Evolutionary conservation across 2,797 vertebrate genomes (phyloP).

Genomic region (Sebastes nivosus): DNA sequence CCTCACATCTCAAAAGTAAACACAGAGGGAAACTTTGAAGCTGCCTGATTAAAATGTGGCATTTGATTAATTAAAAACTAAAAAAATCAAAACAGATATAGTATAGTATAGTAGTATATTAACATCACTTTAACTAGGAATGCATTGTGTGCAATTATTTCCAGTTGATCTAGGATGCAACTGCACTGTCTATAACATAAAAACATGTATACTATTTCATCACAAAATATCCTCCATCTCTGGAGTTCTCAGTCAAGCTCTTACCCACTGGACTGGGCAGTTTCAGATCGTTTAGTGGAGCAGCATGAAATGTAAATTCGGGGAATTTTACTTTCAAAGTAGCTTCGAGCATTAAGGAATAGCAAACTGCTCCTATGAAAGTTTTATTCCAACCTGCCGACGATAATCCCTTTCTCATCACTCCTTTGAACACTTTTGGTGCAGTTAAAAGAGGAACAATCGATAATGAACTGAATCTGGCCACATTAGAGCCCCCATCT

Average conservation of each 20-base stretch:
- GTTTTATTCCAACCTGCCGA: conserved; percentile 68
- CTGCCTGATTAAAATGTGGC: not conserved
- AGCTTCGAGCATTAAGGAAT: conserved; percentile 64
- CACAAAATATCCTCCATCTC: not conserved
- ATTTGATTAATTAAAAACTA: not conserved
- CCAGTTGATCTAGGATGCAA: not conserved
- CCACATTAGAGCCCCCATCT: conserved; percentile 72
- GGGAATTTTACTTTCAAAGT: conserved; percentile 72
- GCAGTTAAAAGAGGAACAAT: conserved; percentile 77
- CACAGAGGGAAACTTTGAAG: not conserved
- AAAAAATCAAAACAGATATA: not conserved
- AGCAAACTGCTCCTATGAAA: conserved; percentile 66
- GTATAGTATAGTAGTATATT: not conserved
- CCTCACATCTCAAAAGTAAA: conserved; percentile 3
- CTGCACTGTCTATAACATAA: not conserved
- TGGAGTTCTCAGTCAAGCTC: conserved; percentile 8
- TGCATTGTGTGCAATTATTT: not conserved
- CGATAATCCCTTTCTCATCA: conserved; percentile 69
- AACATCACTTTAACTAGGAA: not conserved
- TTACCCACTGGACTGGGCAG: conserved; percentile 19
- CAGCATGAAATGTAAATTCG: conserved; percentile 60
- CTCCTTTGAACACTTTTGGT: conserved; percentile 60
- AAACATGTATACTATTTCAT: conserved; percentile 3
- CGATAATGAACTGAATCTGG: conserved; percentile 78
- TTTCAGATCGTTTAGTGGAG: conserved; percentile 35